Base-by-base conservation (phyloP, 2,113 vertebrate genomes). In the Dipodomys spectabilis region DNA sequence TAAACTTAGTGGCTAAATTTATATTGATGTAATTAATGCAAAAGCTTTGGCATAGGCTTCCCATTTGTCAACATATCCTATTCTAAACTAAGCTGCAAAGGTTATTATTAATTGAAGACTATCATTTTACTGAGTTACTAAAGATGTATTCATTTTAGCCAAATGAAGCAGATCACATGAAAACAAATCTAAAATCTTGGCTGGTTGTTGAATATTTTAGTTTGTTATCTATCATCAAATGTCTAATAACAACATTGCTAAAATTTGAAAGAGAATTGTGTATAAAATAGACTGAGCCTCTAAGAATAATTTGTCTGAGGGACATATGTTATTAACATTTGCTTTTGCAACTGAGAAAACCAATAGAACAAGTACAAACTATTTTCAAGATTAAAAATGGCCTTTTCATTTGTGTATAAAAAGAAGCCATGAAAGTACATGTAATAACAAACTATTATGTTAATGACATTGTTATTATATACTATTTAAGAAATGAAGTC, bases 31-130 rank as follows among this genome's bases (percentile, higher is more conserved):
- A 94, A 86, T 75, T 94, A 93, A 67, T 86, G 65, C 62, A 94
- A 86, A 84, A 92, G 69, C 28, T 90, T 94, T 92, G 82, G 39
- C 6, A 45, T 82, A 82, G 88, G 69, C 20, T 18, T 91, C 60
- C 20, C 18, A 71, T 79, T 93, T 91, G 32, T 92, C 69, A 90
- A 82, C 82, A 93, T 1, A 84, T 82, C 18, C 92, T 78, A 22
- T 18, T 87, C 68, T 81, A n/a, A 64, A 45, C 39, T 85, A 82
- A 88, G 73, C 45, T 90, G 22, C 35, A 95, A 84, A 92, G 30
- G 44, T 84, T 82, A 84, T 74, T 60, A 90, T 90, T 93, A 94
- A 92, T 67, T 89, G 84, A 89, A 88, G 75, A 88, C 62, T 85
- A 77, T 80, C 45, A 82, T 84, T 88, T 94, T 86, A 73, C 80